phyloP scores from a whole-genome alignment of 2,888 invertebrate genomes.

The Thymelicus lineola region DNA sequence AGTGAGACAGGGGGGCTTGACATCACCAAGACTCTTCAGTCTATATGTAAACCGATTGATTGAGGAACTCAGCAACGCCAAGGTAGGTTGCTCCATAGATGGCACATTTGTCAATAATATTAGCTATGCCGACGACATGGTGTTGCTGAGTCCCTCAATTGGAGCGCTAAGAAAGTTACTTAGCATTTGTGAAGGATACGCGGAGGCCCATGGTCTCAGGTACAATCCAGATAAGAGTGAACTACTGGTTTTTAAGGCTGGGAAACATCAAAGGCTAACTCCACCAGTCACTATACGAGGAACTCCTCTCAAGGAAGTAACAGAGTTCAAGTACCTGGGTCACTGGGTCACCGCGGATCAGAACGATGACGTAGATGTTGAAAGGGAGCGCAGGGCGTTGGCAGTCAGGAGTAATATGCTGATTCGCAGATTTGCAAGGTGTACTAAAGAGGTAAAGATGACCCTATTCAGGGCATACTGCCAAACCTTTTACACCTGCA shows the following conservation, averaged over 20 bases:
- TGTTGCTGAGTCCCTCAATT: conserved; percentile 36
- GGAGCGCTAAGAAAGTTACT: not conserved
- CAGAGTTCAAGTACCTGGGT: conserved; percentile 26
- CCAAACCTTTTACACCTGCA: too few species aligned
- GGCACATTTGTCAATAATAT: too few species aligned
- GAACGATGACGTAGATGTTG: conserved; percentile 11
- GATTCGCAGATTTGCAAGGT: too few species aligned
- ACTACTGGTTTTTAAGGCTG: conserved; percentile 4
- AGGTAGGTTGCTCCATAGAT: too few species aligned
- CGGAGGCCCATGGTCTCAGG: conserved; percentile 6
- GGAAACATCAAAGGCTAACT: not conserved
- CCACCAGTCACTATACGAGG: not conserved
- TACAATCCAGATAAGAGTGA: conserved; percentile 3
- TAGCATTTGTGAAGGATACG: conserved; percentile 17
- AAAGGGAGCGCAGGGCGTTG: too few species aligned
- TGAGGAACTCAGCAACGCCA: too few species aligned
- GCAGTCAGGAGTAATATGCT: too few species aligned
- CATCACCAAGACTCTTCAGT: conserved; percentile 37
- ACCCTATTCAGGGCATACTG: too few species aligned
- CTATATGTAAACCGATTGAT: conserved; percentile 39
- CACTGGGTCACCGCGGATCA: conserved; percentile 25
- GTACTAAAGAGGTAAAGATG: too few species aligned
- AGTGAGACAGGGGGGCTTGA: conserved; percentile 35
- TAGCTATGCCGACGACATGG: conserved; percentile 42
- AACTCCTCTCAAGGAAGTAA: not conserved